Percentiles rank a stretch among this genome's conserved stretches.
phyloP scores from a whole-genome alignment of 2,888 invertebrate genomes.

The Drosophila kanekoi region DNA sequence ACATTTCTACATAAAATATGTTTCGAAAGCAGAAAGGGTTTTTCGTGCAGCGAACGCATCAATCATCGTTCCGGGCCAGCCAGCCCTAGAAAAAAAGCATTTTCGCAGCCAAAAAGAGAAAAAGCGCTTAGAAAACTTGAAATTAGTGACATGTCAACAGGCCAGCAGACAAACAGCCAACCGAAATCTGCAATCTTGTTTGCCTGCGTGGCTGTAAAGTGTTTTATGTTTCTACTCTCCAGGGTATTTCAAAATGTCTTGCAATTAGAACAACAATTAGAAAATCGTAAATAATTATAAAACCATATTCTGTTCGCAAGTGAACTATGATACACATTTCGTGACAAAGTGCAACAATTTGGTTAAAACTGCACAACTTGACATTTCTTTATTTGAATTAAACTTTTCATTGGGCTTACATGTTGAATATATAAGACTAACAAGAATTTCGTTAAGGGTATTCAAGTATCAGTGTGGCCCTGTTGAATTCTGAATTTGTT shows the following conservation, averaged over 20 bases:
- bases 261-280: too few species aligned
- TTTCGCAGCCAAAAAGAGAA: slow-evolving; percentile 45
- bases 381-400: too few species aligned
- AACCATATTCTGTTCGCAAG: too few species aligned
- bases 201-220: background rate
- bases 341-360: too few species aligned
- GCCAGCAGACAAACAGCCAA: slow-evolving; percentile 39
- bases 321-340: too few species aligned
- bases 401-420: background rate
- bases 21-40: slow-evolving; percentile 63
- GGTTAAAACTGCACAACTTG: too few species aligned
- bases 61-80: slow-evolving; percentile 56
- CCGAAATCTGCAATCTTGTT: slow-evolving; percentile 21
- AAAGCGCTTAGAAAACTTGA: slow-evolving; percentile 61
- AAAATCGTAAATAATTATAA: too few species aligned
- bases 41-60: slow-evolving; percentile 61
- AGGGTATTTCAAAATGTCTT: background rate
- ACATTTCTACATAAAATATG: slow-evolving; percentile 73
- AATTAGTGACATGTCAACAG: slow-evolving; percentile 80
- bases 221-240: background rate
- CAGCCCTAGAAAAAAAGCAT: slow-evolving; percentile 25
- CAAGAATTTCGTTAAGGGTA: slow-evolving; percentile 18
- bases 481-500: background rate
- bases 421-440: background rate
- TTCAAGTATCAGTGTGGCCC: slow-evolving; percentile 2